Base-by-base conservation (phyloP, 2,888 invertebrate genomes). In the Bombyx huttoni region DNA sequence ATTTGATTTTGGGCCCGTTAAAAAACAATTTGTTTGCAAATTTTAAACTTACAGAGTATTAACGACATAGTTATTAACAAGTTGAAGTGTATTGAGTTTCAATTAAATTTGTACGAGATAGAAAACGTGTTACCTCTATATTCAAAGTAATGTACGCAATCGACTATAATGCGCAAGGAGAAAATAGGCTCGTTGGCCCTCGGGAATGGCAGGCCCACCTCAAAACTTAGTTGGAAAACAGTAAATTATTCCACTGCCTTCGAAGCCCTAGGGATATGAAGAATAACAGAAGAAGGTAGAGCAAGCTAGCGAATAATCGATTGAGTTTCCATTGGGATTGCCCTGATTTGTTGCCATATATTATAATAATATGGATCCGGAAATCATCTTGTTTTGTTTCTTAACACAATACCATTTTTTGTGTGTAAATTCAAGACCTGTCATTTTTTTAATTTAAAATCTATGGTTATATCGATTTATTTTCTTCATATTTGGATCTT, bases 241-340 rank as follows among this genome's bases (percentile, higher is more conserved):
- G 78, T 83, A 82, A 82, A 82, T 83, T 82, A 82, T 83, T 78
- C 79, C 60, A 56, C 64, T 65, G 64, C 65, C 68, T 60, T 51
- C 51, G 49, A 57, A 48, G 54, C 79, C 61, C 70, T 40, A 7
- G 75, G 70, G 82, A 60, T 47, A 47, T 54, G 56, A 78, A 78
- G 77, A 79, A 81, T 76, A 81, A 77, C 74, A 73, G 70, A 77
- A 77, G 78, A 76, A 72, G 60, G 62, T 65, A 60, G 55, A 62
- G 55, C 58, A 63, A 68, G 60, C 64, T 54, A 57, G 52, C 56
- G 54, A 59, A 68, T 75, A 73, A 77, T 75, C 73, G 72, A 78
- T 73, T 65, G 67, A 54, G 58, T 60, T 61, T 56, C 60, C 56
- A 58, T 34, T 45, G 52, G 54, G 52, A 52, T 53, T 56, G 60